Percentiles rank a stretch among this genome's conserved stretches.
These are phyloP conservation scores for Pelochelys cantorii DNA, from an alignment of 2,797 vertebrate genomes.

Conservation along the genomic window DNA sequence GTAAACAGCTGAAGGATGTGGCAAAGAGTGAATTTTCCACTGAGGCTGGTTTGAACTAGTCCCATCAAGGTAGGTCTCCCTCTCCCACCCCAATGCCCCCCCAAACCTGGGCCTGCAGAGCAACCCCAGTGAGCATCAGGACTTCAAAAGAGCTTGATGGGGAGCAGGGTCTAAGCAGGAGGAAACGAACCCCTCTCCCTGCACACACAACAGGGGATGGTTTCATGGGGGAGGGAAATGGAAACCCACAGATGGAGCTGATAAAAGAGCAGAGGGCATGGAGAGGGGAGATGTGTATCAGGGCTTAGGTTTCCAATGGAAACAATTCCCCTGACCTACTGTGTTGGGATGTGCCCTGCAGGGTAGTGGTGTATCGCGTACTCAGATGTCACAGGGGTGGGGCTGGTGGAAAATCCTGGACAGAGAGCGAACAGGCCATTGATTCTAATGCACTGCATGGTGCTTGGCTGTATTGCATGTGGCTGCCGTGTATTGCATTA, in stretches of 20 bases:
- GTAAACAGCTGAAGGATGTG: slow-evolving; percentile 83
- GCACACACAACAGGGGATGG: background rate
- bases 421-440: background rate
- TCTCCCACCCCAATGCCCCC: background rate
- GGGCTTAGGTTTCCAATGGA: background rate
- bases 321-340: background rate
- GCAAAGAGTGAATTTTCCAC: slow-evolving; percentile 76
- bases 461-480: background rate
- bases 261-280: background rate
- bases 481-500: background rate
- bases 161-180: background rate
- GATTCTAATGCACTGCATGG: background rate
- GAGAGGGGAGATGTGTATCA: rapidly evolving
- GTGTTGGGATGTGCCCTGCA: too few species aligned
- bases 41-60: slow-evolving; percentile 50
- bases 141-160: background rate
- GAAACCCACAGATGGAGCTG: background rate
- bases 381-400: background rate
- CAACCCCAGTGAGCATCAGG: background rate
- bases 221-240: background rate
- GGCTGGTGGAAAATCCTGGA: background rate
- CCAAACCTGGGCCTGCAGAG: background rate
- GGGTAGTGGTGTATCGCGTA: background rate
- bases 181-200: background rate
- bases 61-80: slow-evolving; percentile 18